Evolutionary conservation across 2,113 vertebrate species (phyloP).

Genomic region (Lophotis ruficrista): DNA sequence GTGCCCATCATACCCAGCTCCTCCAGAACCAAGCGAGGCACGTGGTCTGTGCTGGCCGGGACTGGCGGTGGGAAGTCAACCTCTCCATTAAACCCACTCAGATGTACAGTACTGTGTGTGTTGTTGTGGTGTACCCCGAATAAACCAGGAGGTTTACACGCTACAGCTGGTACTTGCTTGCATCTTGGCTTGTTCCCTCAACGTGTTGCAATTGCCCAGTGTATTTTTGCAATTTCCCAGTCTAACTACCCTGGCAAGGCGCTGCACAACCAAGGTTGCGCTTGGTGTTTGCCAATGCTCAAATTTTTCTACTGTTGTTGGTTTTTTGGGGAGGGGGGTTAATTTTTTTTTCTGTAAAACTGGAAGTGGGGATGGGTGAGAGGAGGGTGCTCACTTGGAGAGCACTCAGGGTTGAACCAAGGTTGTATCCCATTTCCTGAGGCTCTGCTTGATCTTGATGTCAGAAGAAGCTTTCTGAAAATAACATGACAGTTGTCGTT

Average conservation of each 20-base stretch:
- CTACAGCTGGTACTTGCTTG: background rate
- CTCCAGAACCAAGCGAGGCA: accelerated
- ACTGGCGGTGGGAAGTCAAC: background rate
- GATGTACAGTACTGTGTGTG: accelerated
- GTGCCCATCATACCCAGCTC: accelerated
- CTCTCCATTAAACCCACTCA: accelerated
- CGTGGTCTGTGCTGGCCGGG: accelerated
- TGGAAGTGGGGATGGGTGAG: accelerated
- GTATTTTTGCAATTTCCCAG: background rate
- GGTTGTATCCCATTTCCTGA: background rate
- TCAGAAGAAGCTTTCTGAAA: constrained; percentile 8
- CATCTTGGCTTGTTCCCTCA: background rate
- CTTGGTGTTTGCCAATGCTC: accelerated
- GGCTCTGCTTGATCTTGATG: constrained; percentile 53
- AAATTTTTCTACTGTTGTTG: background rate
- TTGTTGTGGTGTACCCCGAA: accelerated
- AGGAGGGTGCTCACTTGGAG: background rate
- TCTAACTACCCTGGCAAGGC: background rate
- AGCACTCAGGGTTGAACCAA: background rate
- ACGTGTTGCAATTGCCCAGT: accelerated
- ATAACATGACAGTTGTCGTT: background rate
- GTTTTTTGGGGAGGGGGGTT: accelerated
- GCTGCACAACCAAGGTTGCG: background rate
- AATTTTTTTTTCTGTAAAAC: background rate
- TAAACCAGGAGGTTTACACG: accelerated